Conservation (phyloP, 2,113 vertebrate genomes). For the Oryctolagus cuniculus region DNA sequence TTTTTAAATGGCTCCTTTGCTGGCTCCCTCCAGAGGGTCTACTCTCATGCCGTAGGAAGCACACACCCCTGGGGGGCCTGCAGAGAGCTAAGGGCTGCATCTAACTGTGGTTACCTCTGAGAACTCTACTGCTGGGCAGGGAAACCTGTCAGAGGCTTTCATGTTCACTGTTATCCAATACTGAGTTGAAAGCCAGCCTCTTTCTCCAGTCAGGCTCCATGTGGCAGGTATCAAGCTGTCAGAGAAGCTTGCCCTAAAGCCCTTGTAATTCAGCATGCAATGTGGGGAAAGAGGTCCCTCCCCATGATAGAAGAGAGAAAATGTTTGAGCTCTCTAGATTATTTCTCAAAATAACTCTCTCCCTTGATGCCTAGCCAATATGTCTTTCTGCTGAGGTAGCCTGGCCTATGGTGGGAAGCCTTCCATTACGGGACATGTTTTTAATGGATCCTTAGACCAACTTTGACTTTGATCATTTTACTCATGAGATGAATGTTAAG, state of each 20-base stretch:
- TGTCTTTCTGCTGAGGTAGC: not conserved
- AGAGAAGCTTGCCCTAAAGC: not conserved
- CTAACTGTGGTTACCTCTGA: not conserved
- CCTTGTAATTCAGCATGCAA: not conserved
- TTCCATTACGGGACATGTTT: not conserved
- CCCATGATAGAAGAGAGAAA: not conserved
- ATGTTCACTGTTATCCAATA: not conserved
- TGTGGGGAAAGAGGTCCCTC: not conserved
- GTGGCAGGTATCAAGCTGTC: not conserved
- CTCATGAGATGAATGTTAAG: not conserved
- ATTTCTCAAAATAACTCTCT: conserved; percentile 19
- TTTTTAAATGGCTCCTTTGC: not conserved
- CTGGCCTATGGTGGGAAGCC: not conserved
- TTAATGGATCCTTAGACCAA: not conserved
- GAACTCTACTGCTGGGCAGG: not conserved
- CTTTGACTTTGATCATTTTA: not conserved
- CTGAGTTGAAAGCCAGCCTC: not conserved
- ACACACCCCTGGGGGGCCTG: not conserved
- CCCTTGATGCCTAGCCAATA: not conserved
- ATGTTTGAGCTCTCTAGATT: not conserved
- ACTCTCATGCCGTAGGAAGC: not conserved
- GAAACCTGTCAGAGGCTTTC: not conserved
- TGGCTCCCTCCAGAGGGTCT: not conserved
- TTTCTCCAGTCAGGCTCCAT: not conserved
- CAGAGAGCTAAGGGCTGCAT: not conserved